phyloP scores from a whole-genome alignment of 2,888 invertebrate genomes.

The Chesias legatella region DNA sequence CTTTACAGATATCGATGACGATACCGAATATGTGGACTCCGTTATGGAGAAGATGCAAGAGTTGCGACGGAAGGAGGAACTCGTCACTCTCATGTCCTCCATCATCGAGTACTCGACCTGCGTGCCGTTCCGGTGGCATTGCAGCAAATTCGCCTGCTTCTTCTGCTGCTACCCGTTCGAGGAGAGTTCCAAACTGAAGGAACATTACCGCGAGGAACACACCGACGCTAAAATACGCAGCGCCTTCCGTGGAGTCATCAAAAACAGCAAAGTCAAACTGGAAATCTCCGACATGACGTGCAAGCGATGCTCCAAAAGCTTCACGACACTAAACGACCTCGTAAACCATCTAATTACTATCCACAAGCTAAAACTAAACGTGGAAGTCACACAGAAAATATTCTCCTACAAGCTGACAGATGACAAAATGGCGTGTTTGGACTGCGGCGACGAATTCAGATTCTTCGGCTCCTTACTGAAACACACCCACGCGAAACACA shows the following conservation, averaged over 20 bases:
- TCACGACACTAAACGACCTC: conserved; percentile 37
- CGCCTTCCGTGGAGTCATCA: conserved; percentile 32
- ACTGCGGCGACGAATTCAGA: conserved; percentile 45
- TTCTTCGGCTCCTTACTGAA: conserved; percentile 49
- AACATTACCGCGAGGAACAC: conserved; percentile 43
- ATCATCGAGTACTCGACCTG: conserved; percentile 45
- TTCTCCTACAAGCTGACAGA: conserved; percentile 47
- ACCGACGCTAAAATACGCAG: conserved; percentile 36
- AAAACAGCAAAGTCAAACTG: conserved; percentile 40
- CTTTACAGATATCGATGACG: conserved; percentile 3
- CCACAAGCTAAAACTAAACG: conserved; percentile 41
- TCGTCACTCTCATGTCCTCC: conserved; percentile 31
- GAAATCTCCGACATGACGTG: conserved; percentile 44
- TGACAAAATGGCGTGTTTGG: conserved; percentile 42
- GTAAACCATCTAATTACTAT: conserved; percentile 33
- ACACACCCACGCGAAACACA: conserved; percentile 49
- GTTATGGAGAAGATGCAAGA: conserved; percentile 21
- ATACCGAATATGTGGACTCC: neutral
- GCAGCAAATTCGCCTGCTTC: conserved; percentile 48
- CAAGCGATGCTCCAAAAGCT: conserved; percentile 36
- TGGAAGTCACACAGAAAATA: conserved; percentile 32
- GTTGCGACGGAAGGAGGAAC: conserved; percentile 33
- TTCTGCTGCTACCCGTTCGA: conserved; percentile 43
- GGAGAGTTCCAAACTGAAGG: conserved; percentile 34
- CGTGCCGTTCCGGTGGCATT: conserved; percentile 47